Percentiles rank a stretch among this genome's conserved stretches.
phyloP scores from a whole-genome alignment of 2,888 invertebrate genomes.

The Chrysolina oricalcia region DNA sequence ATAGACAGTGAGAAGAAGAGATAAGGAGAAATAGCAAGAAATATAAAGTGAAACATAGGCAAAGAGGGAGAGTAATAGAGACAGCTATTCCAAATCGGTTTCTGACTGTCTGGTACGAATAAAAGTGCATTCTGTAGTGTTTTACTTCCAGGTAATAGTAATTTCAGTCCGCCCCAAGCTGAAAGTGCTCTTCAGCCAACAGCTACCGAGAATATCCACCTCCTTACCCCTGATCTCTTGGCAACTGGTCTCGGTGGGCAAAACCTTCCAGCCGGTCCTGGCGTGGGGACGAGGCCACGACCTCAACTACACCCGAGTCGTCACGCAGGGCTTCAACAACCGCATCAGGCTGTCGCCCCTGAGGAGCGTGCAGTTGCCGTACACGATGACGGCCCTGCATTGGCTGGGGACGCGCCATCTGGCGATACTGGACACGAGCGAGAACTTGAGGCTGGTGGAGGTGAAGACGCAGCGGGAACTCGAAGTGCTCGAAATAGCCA shows the following conservation, averaged over 20 bases:
- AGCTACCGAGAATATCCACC: slow-evolving; percentile 80
- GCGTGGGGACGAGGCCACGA: slow-evolving; percentile 90
- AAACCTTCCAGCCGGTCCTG: slow-evolving; percentile 84
- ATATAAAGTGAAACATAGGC: too few relatives aligned
- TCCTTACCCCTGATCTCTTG: slow-evolving; percentile 93
- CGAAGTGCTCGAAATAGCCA: slow-evolving; percentile 86
- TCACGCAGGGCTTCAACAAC: slow-evolving; percentile 73
- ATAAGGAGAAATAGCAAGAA: too few relatives aligned
- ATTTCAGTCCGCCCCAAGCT: slow-evolving; percentile 86
- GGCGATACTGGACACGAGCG: slow-evolving; percentile 88
- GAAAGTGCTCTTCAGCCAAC: slow-evolving; percentile 85
- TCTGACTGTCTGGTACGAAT: too few relatives aligned
- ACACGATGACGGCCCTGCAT: slow-evolving; percentile 83
- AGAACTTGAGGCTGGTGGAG: slow-evolving; percentile 91
- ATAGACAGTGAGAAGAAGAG: too few relatives aligned
- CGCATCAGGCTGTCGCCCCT: slow-evolving; percentile 76
- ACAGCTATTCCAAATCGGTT: too few relatives aligned
- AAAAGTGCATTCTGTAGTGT: too few relatives aligned
- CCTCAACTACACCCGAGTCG: slow-evolving; percentile 89
- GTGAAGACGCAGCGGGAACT: slow-evolving; percentile 91
- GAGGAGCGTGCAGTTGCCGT: slow-evolving; percentile 81
- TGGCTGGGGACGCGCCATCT: slow-evolving; percentile 89
- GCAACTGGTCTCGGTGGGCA: slow-evolving; percentile 91
- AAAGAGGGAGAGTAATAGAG: too few relatives aligned
- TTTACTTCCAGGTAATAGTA: slow-evolving; percentile 78